Evolutionary conservation across 1,140 invertebrate species (phyloP), one percentile per base, ranked within the genome.

Genomic region (Zaprionus camerounensis): DNA sequence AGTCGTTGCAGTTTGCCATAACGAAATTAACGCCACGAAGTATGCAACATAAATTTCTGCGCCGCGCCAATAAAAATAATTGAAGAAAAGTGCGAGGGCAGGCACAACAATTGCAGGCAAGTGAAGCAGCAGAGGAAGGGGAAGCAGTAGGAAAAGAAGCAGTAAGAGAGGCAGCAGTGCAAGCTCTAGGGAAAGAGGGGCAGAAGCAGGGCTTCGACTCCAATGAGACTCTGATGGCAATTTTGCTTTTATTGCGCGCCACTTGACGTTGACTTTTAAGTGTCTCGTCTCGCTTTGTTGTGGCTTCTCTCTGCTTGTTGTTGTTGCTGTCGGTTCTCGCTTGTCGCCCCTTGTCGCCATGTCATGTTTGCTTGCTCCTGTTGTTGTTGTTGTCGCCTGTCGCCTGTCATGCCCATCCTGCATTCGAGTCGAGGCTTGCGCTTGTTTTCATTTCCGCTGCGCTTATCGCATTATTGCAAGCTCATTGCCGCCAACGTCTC

Each of bases 401-500:
- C 57, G 41, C 41, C n/a, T 46, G 46, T 58, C 55, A 73, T 77
- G 56, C 67, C 73, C 68, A 70, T 78, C 51, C 31, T 34, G 31
- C 74, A 76, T 66, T 64, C 46, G 72, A 26, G 24, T 31, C 70
- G 46, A 22, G 46, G 78, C 68, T 87, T 82, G 41, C 61, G 71
- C 84, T 87, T 87, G 84, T 81, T 87, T 88, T 87, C 84, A 87
- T 87, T 87, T 87, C 84, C 84, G 81, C 63, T 84, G 58, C 84
- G 80, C 81, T 87, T 87, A 87, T 87, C 84, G 88, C 84, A 88
- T 87, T 87, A 87, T 87, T 83, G 84, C 84, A 88, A 87, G 84
- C 84, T 87, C 84, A 88, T 88, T 83, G 84, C 84, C 78, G 74
- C 44, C 74, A 34, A 34, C 31, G 70, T 71, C 83, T 80, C 78